Percentiles rank a stretch among this genome's conserved stretches.
These are phyloP conservation scores for Emydocephalus ijimae DNA, from an alignment of 2,113 vertebrate genomes.

Conservation along the genomic window DNA sequence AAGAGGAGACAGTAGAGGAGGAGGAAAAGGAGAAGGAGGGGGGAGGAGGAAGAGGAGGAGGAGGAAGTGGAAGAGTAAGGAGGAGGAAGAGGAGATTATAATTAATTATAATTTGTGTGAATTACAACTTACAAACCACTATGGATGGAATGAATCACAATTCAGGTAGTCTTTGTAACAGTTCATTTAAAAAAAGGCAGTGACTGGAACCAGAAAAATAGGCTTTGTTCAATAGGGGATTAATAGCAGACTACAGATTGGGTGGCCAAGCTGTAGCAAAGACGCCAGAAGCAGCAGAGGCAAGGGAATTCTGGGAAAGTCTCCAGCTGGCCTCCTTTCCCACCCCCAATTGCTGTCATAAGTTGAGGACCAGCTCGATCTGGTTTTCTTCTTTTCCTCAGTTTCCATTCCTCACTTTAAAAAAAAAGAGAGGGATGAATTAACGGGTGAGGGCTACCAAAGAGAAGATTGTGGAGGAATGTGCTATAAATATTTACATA, in stretches of 20 bases:
- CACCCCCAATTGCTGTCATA: neutral
- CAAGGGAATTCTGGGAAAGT: too few relatives aligned
- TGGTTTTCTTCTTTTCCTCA: neutral
- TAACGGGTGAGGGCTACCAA: neutral
- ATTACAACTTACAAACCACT: too few relatives aligned
- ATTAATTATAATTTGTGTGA: too few relatives aligned
- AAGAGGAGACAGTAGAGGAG: fast-evolving
- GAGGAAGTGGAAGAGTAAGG: too few relatives aligned
- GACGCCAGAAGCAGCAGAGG: neutral
- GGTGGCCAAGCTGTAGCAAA: too few relatives aligned
- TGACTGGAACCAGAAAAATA: neutral
- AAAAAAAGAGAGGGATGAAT: neutral
- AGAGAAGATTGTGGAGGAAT: neutral
- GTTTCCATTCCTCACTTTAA: neutral
- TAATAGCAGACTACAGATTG: neutral
- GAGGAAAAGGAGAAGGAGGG: too few relatives aligned
- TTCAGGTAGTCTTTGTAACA: too few relatives aligned
- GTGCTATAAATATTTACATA: constrained; percentile 14
- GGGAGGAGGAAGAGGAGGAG: too few relatives aligned
- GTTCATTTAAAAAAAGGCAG: neutral
- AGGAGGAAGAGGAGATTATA: too few relatives aligned
- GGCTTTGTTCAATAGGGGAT: neutral
- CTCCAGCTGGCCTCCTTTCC: neutral
- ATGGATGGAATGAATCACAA: too few relatives aligned
- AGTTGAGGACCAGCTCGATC: neutral